Evolutionary conservation across 2,113 vertebrate species (phyloP).

Genomic region (Scytalopus superciliaris): DNA sequence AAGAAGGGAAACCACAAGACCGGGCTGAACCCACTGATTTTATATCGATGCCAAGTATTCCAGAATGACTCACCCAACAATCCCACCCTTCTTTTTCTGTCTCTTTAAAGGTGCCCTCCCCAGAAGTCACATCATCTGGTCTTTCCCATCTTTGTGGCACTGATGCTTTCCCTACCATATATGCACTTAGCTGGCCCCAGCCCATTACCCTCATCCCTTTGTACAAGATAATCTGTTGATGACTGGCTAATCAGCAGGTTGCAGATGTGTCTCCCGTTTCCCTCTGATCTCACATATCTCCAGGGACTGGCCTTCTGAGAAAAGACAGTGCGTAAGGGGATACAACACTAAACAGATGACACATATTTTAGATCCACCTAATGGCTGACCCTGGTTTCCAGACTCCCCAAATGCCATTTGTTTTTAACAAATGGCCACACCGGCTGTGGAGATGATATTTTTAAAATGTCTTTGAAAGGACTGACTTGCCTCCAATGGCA

Average conservation of each 20-base stretch:
- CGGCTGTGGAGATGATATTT: constrained; percentile 23
- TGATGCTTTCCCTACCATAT: neutral
- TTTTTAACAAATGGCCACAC: constrained; percentile 60
- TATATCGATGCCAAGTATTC: neutral
- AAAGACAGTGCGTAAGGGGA: neutral
- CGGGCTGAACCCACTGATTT: constrained; percentile 4
- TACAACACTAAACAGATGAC: constrained; percentile 54
- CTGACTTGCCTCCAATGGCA: constrained; percentile 11
- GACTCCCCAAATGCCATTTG: constrained; percentile 53
- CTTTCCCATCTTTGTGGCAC: neutral
- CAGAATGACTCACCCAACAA: neutral
- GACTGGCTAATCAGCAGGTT: constrained; percentile 36
- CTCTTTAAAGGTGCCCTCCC: neutral
- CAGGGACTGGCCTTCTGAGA: neutral
- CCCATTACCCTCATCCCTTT: neutral
- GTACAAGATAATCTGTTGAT: constrained; percentile 1
- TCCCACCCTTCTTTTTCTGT: neutral
- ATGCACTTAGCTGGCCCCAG: neutral
- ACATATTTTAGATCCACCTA: constrained; percentile 49
- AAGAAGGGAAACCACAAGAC: constrained; percentile 13
- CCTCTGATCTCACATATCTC: constrained; percentile 20
- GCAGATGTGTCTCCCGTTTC: constrained; percentile 27
- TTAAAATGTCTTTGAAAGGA: constrained; percentile 56
- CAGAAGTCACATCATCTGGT: neutral
- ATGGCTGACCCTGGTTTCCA: constrained; percentile 27